Evolutionary conservation across 2,888 invertebrate species (phyloP), one percentile per base, ranked within the genome.

Genomic region (Elysia crispata): DNA sequence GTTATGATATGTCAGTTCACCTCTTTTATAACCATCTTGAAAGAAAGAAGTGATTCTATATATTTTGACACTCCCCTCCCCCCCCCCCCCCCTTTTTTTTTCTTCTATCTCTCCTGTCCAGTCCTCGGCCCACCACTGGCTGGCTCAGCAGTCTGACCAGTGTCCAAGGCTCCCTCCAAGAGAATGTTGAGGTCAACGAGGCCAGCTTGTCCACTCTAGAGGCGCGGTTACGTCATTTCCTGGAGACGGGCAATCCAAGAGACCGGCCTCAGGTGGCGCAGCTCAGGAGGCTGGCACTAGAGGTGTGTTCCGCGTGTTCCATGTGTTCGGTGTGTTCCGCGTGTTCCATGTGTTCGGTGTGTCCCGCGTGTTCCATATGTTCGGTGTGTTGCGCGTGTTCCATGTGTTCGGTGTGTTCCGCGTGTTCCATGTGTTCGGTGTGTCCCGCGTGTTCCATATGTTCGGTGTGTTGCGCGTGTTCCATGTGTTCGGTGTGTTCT

Each of bases 181-280:
- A 84, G 76, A 67, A 82, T 75, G 66, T 77, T 8, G 86, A 86
- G n/a, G 86, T 86, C 5, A 81, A 85, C 15, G 89, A 90, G 62
- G 86, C 84, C 6, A 85, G 82, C 0, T 84, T 91, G 25, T 83
- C 83, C 33, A 84, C 84, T 64, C 80, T 91, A 41, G 90, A 91
- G 83, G 82, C 84, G 13, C 83, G 88, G 64, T 87, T 90, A 28
- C 80, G 86, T 62, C 84, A 85, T 11, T 91, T 90, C 90, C 80
- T 91, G 67, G 82, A 80, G 57, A 84, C 86, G 60, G 88, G 87
- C 60, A 88, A 87, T 72, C 87, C 89, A 6, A 74, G 76, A 31
- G 81, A 84, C 15, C 82, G 84, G 3, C 82, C 87, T 8, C 86
- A 87, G 73, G 87, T 90, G 30, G 83, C 87, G 0, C 87, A 86